phyloP scores from a whole-genome alignment of 2,797 vertebrate genomes.

The Choloepus didactylus region DNA sequence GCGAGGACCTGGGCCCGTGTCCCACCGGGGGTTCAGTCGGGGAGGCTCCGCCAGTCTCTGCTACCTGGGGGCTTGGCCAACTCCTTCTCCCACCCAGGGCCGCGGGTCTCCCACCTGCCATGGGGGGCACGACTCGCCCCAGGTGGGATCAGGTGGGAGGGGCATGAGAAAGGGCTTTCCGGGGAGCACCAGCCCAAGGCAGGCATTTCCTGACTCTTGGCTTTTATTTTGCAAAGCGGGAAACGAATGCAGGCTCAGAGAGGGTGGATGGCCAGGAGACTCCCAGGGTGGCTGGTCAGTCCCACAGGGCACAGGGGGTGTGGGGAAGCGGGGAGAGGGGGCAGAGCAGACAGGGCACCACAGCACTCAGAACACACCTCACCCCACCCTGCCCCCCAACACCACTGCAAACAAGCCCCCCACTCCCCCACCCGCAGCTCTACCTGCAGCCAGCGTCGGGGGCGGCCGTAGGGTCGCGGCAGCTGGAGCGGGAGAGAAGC shows the following conservation, averaged over 20 bases:
- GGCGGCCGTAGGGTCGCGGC: constrained; percentile 77
- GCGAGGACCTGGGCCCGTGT: not conserved
- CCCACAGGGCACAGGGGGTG: not conserved
- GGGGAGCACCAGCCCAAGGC: rapidly evolving
- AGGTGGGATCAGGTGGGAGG: rapidly evolving
- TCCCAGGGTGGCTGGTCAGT: not conserved
- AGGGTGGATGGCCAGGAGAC: not conserved
- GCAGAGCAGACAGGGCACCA: not conserved
- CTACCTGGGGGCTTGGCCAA: not conserved
- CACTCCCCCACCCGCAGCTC: constrained; percentile 37
- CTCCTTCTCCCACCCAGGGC: not conserved
- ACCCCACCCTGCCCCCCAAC: not conserved
- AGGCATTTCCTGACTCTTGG: rapidly evolving
- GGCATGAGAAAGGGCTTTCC: no score
- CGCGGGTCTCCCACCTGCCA: not conserved
- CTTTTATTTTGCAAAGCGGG: not conserved
- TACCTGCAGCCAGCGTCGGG: constrained; percentile 83
- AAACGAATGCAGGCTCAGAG: not conserved
- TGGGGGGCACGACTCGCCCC: no score
- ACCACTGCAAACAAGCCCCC: constrained; percentile 24
- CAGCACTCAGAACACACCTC: not conserved
- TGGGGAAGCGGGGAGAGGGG: not conserved
- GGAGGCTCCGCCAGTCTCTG: not conserved
- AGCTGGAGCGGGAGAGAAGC: constrained; percentile 83
- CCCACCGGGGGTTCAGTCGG: not conserved